phyloP scores from a whole-genome alignment of 37 sponge, comb jelly and placozoan species.

The Amphimedon queenslandica region DNA sequence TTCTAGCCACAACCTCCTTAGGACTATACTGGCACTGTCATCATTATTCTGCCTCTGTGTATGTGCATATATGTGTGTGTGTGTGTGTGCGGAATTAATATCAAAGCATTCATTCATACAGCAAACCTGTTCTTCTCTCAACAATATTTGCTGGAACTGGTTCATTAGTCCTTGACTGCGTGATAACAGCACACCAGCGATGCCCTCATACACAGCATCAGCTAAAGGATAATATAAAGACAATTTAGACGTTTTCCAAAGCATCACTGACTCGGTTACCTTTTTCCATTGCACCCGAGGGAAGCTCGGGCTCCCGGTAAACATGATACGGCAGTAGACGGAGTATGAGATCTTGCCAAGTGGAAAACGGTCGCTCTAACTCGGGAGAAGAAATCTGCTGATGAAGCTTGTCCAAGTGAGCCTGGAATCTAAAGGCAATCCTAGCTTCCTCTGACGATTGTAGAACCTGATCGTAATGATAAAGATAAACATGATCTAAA shows the following conservation, averaged over 20 bases:
- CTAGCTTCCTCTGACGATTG: constrained; percentile 63
- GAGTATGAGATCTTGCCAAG: constrained; percentile 35
- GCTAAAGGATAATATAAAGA: constrained; percentile 11
- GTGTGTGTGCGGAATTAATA: not conserved
- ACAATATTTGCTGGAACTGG: constrained; percentile 23
- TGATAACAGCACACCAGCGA: constrained; percentile 53
- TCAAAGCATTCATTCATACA: not conserved
- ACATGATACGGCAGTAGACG: constrained; percentile 60
- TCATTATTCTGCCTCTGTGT: not conserved
- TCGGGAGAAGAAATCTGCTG: constrained; percentile 41
- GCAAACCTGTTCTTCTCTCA: constrained; percentile 26
- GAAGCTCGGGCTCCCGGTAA: constrained; percentile 39
- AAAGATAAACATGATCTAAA: not conserved
- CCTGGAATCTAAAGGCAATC: constrained; percentile 51
- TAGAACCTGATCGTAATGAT: constrained; percentile 24
- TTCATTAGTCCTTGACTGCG: constrained; percentile 43
- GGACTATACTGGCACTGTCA: constrained; percentile 9
- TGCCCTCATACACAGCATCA: constrained; percentile 67
- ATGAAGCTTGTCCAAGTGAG: constrained; percentile 50
- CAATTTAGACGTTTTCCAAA: not conserved
- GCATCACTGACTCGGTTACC: constrained; percentile 4
- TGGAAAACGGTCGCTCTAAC: constrained; percentile 14
- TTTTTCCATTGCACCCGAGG: constrained; percentile 57
- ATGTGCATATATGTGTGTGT: not conserved
- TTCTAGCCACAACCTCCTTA: constrained; percentile 33